Percentiles rank a stretch among this genome's conserved stretches.
These are phyloP conservation scores for Pseudococcus longispinus DNA, from an alignment of 2,888 invertebrate species.

Conservation along the genomic window DNA sequence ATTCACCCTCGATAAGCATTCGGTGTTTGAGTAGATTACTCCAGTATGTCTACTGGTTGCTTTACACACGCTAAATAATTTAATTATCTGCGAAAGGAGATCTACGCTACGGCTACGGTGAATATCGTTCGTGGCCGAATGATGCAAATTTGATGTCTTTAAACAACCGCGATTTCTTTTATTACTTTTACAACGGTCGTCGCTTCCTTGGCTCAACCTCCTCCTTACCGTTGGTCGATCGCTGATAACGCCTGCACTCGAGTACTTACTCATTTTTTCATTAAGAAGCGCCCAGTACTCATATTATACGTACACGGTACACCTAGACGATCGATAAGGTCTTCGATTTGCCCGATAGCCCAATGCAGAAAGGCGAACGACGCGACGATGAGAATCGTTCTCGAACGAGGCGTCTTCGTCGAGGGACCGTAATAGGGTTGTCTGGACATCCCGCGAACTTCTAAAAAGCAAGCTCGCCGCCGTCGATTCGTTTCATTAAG, in stretches of 20 bases:
- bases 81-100: slow-evolving; percentile 7
- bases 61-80: slow-evolving; percentile 6
- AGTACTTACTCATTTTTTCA: too few relatives aligned
- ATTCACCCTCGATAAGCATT: background rate
- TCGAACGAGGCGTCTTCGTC: slow-evolving; percentile 43
- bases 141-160: too few relatives aligned
- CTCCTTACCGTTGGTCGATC: too few relatives aligned
- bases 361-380: background rate
- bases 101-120: background rate
- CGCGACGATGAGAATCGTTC: background rate
- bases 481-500: slow-evolving; percentile 52
- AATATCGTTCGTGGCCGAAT: background rate
- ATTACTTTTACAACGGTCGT: too few relatives aligned
- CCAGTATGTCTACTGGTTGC: background rate
- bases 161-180: too few relatives aligned
- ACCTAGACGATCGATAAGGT: background rate
- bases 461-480: slow-evolving; percentile 50
- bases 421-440: slow-evolving; percentile 46
- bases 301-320: too few relatives aligned
- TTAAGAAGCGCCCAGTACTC: too few relatives aligned
- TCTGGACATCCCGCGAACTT: slow-evolving; percentile 53
- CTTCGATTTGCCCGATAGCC: background rate
- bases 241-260: too few relatives aligned
- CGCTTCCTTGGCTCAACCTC: too few relatives aligned
- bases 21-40: background rate